Conservation (phyloP, 2,113 vertebrate genomes). For the Geococcyx californianus region DNA sequence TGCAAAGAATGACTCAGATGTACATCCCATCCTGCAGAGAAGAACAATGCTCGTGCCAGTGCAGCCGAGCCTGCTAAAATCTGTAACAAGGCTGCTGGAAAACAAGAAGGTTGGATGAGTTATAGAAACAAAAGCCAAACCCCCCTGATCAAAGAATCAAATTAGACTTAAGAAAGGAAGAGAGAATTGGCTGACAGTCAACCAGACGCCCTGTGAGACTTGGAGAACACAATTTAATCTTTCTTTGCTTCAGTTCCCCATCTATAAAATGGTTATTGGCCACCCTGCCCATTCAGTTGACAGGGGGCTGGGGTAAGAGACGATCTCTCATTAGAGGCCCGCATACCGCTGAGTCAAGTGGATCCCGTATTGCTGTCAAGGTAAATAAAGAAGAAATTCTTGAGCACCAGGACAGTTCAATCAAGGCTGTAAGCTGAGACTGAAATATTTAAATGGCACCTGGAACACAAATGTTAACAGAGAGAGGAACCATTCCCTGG, state of each 20-base stretch:
- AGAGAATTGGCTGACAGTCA: constrained; percentile 25
- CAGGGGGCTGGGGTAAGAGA: not conserved
- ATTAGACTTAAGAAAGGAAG: constrained; percentile 49
- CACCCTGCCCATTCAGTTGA: not conserved
- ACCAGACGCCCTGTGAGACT: not conserved
- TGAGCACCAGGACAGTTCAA: not conserved
- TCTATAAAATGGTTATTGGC: not conserved
- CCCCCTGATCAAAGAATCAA: constrained; percentile 26
- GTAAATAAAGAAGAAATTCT: not conserved
- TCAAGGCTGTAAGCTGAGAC: not conserved
- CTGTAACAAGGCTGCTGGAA: constrained; percentile 3
- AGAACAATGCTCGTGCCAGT: constrained; percentile 17
- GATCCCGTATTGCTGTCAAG: not conserved
- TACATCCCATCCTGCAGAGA: constrained; percentile 49
- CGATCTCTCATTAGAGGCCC: not conserved
- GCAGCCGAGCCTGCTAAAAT: not conserved
- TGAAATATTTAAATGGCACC: not conserved
- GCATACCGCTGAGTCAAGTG: not conserved
- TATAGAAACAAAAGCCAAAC: constrained; percentile 42
- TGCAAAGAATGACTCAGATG: constrained; percentile 21
- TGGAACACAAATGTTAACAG: not conserved
- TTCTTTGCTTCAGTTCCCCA: not conserved
- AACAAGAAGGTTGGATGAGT: not conserved
- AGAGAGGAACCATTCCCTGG: not conserved
- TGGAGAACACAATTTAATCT: not conserved